Base-by-base conservation (phyloP, 2,888 invertebrate species). In the Fragum whitleyi region DNA sequence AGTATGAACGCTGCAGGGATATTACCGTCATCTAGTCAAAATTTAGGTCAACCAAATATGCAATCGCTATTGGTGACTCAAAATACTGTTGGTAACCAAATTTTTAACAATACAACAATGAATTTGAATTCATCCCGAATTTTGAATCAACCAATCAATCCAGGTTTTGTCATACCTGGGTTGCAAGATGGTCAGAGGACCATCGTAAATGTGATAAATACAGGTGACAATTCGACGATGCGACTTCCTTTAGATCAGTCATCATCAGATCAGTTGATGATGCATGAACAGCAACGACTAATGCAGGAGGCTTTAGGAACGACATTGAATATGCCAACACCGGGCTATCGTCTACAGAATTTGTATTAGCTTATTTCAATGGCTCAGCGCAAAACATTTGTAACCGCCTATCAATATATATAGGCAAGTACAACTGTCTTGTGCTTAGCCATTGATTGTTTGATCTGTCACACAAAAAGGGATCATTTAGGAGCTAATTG, bases 1-100 rank as follows among this genome's bases (percentile, higher is more conserved):
- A 79, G 83, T 42, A 83, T 83, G 83, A 83, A 72, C 68, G 83
- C 70, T 19, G 83, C 83, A 23, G 83, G 83, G 9, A 83, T 83
- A 7, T 65, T 83, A 19, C 79, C 79, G 21, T 68, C 62, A 16
- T 67, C 79, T 3, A 70, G 21, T 16, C 74, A 76, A 28, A 76
- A 79, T 51, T 36, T 79, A 16, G n/a, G 72, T 21, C 28, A 39
- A 26, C n/a, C 36, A 21, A n/a, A 23, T 16, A 68, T 75, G 42
- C 74, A 74, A 21, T 51, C 74, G 23, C 7, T 68, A 7, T 23
- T 68, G 16, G 62, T 68, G 21, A 47, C 74, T 28, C 81, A 61
- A 16, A 76, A 73, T 47, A 62, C 21, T 51, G n/a, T 42, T 11
- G 26, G 61, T 11, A 57, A 32, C 29, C 47, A 71, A 29, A 42